Evolutionary conservation across 1,140 invertebrate genomes (phyloP), one percentile per base, ranked within the genome.

Genomic region (Propsilocerus akamusi): DNA sequence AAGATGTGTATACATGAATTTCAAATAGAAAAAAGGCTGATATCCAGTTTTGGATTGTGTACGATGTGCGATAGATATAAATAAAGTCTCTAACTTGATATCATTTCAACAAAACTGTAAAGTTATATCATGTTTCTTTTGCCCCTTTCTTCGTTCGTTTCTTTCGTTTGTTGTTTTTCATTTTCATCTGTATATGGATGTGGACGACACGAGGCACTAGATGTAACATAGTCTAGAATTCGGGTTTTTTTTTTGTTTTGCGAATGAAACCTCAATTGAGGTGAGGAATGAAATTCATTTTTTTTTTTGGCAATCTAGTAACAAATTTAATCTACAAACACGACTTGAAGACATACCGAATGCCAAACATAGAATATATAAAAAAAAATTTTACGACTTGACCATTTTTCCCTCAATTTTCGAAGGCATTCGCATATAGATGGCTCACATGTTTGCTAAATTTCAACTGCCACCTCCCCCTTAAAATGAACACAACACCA

Each of bases 71-170:
- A 41, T 41, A 41, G 14, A 41, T 41, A 41, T 20, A 41, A 20
- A 41, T 41, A 41, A n/a, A n/a, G n/a, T n/a, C n/a, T n/a, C n/a
- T n/a, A n/a, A n/a, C 22, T 41, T 41, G 22, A 41, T 41, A 41
- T 41, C 34, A 41, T 41, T 41, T 41, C 34, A 41, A 41, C 34
- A 41, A 41, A n/a, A 41, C 34, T 41, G 34, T 41, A 41, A 41
- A 41, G 12, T 41, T 41, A 41, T 41, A 41, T 41, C n/a, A 17
- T 17, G 6, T 7, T 37, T 17, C 14, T 10, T 30, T 20, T 41
- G 34, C 34, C 34, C 22, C 22, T 41, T 17, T 41, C 17, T 41
- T 41, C 28, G 10, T 30, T 30, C n/a, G n/a, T 30, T 37, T 41
- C 14, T 41, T 41, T 41, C 22, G 34, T 41, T 41, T 41, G n/a